Percentiles rank a stretch among this genome's conserved stretches.
These are phyloP conservation scores for Lineus longissimus DNA, from an alignment of 1,140 invertebrate species.

Conservation along the genomic window DNA sequence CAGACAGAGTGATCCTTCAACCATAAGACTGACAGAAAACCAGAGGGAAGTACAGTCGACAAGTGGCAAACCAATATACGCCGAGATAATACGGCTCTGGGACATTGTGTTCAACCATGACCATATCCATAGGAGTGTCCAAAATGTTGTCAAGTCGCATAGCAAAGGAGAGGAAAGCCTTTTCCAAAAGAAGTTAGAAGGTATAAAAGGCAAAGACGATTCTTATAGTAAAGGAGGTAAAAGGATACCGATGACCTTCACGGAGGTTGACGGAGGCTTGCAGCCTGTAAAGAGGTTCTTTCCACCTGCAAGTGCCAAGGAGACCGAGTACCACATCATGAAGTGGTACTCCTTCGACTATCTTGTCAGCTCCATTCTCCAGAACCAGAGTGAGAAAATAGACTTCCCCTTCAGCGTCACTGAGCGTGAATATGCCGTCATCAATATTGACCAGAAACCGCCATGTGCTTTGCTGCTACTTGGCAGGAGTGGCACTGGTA, in stretches of 20 bases:
- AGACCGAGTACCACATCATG: conserved; percentile 48
- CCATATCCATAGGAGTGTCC: conserved; percentile 22
- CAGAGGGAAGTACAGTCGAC: conserved; percentile 17
- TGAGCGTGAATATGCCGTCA: conserved; percentile 43
- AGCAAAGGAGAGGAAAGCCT: conserved; percentile 36
- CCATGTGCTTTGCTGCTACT: conserved; percentile 32
- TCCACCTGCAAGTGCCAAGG: conserved; percentile 42
- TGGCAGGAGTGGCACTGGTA: conserved; percentile 37
- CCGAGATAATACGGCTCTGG: conserved; percentile 47
- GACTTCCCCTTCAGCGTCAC: conserved; percentile 48
- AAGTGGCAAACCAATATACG: conserved; percentile 26
- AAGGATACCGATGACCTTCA: conserved; percentile 30
- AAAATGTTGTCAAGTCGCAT: conserved; percentile 38
- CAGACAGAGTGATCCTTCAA: conserved; percentile 32
- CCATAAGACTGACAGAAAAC: conserved; percentile 22
- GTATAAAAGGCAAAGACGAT: conserved; percentile 17
- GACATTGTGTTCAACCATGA: conserved; percentile 39
- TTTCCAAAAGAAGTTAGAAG: conserved; percentile 33
- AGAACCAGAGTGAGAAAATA: conserved; percentile 27
- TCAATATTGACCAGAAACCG: conserved; percentile 31
- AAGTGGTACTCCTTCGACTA: conserved; percentile 43
- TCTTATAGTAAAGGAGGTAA: not conserved
- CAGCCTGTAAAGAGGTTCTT: conserved; percentile 27
- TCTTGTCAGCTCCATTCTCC: conserved; percentile 28
- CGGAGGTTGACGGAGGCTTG: conserved; percentile 15